Evolutionary conservation across 2,113 vertebrate genomes (phyloP).

Genomic region (Bothrops jararaca): DNA sequence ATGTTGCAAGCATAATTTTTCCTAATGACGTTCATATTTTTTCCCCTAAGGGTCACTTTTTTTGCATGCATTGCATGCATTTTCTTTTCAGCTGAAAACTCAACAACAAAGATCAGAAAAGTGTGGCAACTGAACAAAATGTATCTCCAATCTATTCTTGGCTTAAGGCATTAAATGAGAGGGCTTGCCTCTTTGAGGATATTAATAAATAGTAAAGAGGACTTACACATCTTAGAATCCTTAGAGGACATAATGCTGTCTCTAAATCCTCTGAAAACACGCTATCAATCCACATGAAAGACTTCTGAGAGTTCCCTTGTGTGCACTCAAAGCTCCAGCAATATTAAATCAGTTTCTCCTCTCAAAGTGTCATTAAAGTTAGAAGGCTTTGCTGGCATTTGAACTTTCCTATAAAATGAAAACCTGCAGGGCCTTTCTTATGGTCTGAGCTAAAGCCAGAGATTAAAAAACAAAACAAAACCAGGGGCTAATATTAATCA

Average conservation of each 20-base stretch:
- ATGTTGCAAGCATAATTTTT: not conserved
- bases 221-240: conserved; percentile 39
- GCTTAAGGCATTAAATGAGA: not conserved
- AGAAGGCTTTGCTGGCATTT: conserved; percentile 36
- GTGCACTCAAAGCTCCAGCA: conserved; percentile 25
- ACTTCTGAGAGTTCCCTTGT: conserved; percentile 53
- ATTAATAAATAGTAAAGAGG: conserved; percentile 44
- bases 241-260: conserved; percentile 26
- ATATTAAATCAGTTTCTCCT: conserved; percentile 50
- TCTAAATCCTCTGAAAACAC: conserved; percentile 30
- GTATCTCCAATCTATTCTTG: not conserved
- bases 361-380: conserved; percentile 27
- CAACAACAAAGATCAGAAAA: not conserved
- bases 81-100: not conserved
- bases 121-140: not conserved
- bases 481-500: conserved; percentile 12
- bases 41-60: not conserved
- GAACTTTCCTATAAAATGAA: conserved; percentile 31
- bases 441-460: conserved; percentile 8
- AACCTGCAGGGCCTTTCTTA: not conserved
- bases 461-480: conserved; percentile 15
- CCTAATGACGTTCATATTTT: not conserved
- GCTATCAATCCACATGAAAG: conserved; percentile 38
- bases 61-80: not conserved
- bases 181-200: conserved; percentile 6